These are phyloP conservation scores for Cryptus armator DNA, from an alignment of 2,888 invertebrate species.

Conservation along the genomic window DNA sequence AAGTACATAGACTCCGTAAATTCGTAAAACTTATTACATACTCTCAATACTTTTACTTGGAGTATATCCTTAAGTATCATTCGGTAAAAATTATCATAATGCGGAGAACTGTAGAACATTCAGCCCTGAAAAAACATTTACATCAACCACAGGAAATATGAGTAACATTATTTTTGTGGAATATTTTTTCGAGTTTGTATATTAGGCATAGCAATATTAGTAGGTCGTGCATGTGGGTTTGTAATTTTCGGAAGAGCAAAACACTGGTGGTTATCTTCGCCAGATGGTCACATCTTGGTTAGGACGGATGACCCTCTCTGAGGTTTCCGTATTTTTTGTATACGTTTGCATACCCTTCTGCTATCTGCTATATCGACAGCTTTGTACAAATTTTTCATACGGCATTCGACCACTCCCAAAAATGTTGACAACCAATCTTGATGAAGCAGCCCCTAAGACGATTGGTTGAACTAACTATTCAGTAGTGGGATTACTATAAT, in stretches of 20 bases:
- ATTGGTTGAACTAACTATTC: not conserved
- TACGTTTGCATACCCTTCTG: not conserved
- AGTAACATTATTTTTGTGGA: not conserved
- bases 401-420: not conserved
- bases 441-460: not conserved
- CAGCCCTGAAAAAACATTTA: not conserved
- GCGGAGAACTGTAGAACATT: not conserved
- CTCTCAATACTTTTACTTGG: too few relatives aligned
- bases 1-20: too few relatives aligned
- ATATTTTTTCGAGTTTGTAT: not conserved
- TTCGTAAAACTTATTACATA: too few relatives aligned
- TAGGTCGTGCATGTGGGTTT: not conserved
- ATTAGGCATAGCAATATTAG: not conserved
- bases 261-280: not conserved
- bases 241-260: not conserved
- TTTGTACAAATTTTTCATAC: not conserved
- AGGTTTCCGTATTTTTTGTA: not conserved
- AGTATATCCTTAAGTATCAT: too few relatives aligned
- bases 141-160: not conserved
- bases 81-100: too few relatives aligned
- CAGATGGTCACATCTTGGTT: not conserved
- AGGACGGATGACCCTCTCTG: not conserved
- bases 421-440: not conserved
- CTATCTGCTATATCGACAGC: not conserved
- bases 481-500: not conserved